Evolutionary conservation across 2,797 vertebrate species (phyloP), one percentile per base, ranked within the genome.

Genomic region (Malurus splendens): DNA sequence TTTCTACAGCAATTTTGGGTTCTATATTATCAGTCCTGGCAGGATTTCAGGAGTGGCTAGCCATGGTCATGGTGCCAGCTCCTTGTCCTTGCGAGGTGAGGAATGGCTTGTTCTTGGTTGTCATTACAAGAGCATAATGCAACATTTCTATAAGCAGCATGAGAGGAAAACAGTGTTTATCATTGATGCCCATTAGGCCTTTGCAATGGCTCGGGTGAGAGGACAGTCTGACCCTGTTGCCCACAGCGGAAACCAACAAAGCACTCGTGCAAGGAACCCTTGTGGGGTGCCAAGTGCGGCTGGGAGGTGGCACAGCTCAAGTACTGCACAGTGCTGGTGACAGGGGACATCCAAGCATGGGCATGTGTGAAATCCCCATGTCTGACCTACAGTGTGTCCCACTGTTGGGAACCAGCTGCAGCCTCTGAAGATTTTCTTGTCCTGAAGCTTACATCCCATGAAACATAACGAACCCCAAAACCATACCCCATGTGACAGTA

Each of bases 51-150:
- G 61, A 89, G 24, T 51, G 71, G 45, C 64, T 70, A 74, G 57
- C 64, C 60, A 86, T 2, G 13, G 78, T 62, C 61, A 61, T 4
- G 25, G 54, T 68, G 77, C 87, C 70, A 90, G 71, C 55, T 89
- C 64, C 90, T 70, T 62, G 87, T 68, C 92, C 85, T 93, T 90
- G 57, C 75, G 57, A 90, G 48, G 64, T 82, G 90, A 92, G 55
- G 78, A 92, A 91, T 42, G 30, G 51, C 64, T 92, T 81, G 24
- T 83, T 90, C 81, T 88, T 1, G 1, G 59, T 78, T 94, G 80
- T 89, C 56, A 62, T 82, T 88, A 9, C 12, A 67, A 86, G 70
- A 92, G 57, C 45, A 32, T 72, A 89, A 87, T 15, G 52, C 56
- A 56, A 82, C 73, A 90, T 91, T 90, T 86, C 44, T 77, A 48